Evolutionary conservation across 2,888 invertebrate species (phyloP), one percentile per base, ranked within the genome.

Genomic region (Lasioglossum oenotherae): DNA sequence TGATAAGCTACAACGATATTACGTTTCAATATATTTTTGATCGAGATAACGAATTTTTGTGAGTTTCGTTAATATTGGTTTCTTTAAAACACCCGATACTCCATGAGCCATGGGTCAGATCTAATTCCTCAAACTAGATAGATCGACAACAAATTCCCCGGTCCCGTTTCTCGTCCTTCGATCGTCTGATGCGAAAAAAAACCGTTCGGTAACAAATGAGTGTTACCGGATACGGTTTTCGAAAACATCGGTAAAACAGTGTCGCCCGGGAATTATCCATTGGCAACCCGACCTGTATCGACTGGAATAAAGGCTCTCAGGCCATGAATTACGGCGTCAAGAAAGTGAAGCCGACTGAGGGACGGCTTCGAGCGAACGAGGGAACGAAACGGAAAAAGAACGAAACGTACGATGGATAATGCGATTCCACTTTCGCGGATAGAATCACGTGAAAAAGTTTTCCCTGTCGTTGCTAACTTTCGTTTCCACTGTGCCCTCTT

Each of bases 381-480:
- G 64, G 67, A 41, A 35, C 35, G 60, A 27, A 69, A 64, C 38
- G 23, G 57, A 72, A 35, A 82, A 75, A 75, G 78, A 72, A 75
- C 78, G 79, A 88, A 90, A 88, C 85, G 86, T 89, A 90, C 86
- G 87, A 82, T 64, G 89, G 88, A 91, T 91, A 91, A 91, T 91
- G 90, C 85, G 87, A 91, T 91, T 91, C 85, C 85, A 82, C 78
- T 89, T 84, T 79, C 84, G 85, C 73, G 90, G 82, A 88, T 84
- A 79, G 89, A 82, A 89, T 82, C 87, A 81, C 80, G 81, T 83
- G 89, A 89, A 89, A 90, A 90, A 90, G 87, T 89, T 90, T 81
- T 73, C 78, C 73, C 78, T 77, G 67, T 78, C 83, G 82, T 82
- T 76, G 86, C 84, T 82, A 88, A 89, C 88, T 87, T 88, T 90